phyloP scores from a whole-genome alignment of 1,140 invertebrate species.

The Anagrus nilaparvatae region DNA sequence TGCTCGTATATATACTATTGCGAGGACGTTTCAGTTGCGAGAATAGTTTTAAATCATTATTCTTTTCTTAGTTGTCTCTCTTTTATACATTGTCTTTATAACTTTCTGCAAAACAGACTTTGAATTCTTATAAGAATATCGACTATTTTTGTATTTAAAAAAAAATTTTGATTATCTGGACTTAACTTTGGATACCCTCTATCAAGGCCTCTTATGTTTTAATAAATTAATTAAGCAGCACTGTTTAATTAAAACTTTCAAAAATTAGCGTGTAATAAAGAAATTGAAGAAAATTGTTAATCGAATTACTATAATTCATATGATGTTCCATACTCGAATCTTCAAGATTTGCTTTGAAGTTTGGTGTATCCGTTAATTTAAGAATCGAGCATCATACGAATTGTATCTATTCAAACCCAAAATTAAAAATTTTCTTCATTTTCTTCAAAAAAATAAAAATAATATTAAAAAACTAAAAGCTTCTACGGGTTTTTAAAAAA shows the following conservation, averaged over 20 bases:
- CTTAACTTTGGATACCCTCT: constrained; percentile 1
- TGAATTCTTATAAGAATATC: not conserved
- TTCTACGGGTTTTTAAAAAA: not conserved
- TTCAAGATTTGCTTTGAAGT: constrained; percentile 39
- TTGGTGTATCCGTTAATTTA: constrained; percentile 41
- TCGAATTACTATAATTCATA: too few relatives aligned
- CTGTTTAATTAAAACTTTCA: too few relatives aligned
- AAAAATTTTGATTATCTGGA: not conserved
- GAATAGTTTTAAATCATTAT: too few relatives aligned
- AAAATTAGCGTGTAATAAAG: too few relatives aligned
- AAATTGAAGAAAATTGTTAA: too few relatives aligned
- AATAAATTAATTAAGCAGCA: too few relatives aligned
- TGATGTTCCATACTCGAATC: constrained; percentile 37
- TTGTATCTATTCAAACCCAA: constrained; percentile 19
- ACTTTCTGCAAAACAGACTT: too few relatives aligned
- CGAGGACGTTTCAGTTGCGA: too few relatives aligned
- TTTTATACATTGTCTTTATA: too few relatives aligned
- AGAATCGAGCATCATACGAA: constrained; percentile 32
- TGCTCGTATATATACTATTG: too few relatives aligned
- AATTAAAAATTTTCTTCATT: constrained; percentile 11
- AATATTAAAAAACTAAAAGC: constrained; percentile 16
- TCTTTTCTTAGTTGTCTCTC: too few relatives aligned
- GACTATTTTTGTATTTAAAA: not conserved
- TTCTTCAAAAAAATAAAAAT: constrained; percentile 24
- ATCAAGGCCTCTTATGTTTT: constrained; percentile 12